These are phyloP conservation scores for Sycobia sp. DNA, from an alignment of 1,140 invertebrate species.

Conservation along the genomic window DNA sequence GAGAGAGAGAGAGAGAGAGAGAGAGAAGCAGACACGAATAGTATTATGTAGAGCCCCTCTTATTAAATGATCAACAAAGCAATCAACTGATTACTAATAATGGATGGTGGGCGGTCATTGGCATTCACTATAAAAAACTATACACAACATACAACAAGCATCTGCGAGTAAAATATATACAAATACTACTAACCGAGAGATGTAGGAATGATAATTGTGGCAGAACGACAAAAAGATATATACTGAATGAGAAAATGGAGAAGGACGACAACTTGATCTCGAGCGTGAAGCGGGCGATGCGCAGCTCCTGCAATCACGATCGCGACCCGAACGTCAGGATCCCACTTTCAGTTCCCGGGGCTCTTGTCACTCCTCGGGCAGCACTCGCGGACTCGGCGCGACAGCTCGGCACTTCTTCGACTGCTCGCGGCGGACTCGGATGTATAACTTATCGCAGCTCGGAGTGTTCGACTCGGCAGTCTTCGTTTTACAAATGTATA, in stretches of 20 bases:
- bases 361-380: not conserved
- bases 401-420: too few relatives aligned
- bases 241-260: too few relatives aligned
- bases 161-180: too few relatives aligned
- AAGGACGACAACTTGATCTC: not conserved
- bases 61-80: not conserved
- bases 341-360: not conserved
- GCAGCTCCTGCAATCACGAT: not conserved
- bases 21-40: too few relatives aligned
- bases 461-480: not conserved
- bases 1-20: not conserved
- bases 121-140: constrained; percentile 3
- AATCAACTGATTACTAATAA: not conserved
- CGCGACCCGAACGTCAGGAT: not conserved
- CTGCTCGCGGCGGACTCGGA: too few relatives aligned
- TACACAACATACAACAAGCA: too few relatives aligned
- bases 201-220: too few relatives aligned
- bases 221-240: too few relatives aligned
- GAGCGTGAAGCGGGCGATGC: constrained; percentile 7
- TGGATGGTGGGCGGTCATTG: constrained; percentile 14
- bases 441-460: too few relatives aligned
- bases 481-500: too few relatives aligned
- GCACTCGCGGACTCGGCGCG: not conserved
- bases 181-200: too few relatives aligned
- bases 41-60: not conserved